These are phyloP conservation scores for Rhagonycha fulva DNA, from an alignment of 2,888 invertebrate genomes.

Conservation along the genomic window DNA sequence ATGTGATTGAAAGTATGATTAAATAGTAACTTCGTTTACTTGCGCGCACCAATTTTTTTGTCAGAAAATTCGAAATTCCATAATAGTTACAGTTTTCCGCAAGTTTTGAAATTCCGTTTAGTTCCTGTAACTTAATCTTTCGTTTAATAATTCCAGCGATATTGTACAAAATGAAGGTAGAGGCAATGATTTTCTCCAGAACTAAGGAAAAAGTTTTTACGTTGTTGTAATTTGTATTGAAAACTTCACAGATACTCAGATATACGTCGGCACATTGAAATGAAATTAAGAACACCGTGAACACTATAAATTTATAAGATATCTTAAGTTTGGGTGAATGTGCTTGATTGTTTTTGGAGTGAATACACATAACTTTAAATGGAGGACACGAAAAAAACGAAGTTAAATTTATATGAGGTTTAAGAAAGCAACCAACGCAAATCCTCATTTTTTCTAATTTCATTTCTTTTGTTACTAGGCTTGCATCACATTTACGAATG, in stretches of 20 bases:
- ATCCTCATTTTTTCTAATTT: not conserved
- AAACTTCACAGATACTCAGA: not conserved
- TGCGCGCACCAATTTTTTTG: not conserved
- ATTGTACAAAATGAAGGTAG: not conserved
- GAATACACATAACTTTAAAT: not conserved
- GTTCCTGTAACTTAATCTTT: not conserved
- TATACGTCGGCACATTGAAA: not conserved
- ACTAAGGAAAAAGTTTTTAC: not conserved
- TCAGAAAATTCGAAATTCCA: not conserved
- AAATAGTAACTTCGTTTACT: not conserved
- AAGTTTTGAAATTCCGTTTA: not conserved
- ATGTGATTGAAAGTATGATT: not conserved
- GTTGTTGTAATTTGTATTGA: too few relatives aligned
- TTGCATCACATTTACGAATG: too few relatives aligned
- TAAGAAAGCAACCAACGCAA: not conserved
- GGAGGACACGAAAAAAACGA: not conserved
- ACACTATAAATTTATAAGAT: not conserved
- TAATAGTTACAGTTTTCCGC: not conserved
- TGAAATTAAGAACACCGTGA: not conserved
- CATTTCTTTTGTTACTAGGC: too few relatives aligned
- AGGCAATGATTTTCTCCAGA: not conserved
- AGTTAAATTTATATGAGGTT: not conserved
- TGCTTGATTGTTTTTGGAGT: not conserved
- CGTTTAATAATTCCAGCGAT: not conserved
- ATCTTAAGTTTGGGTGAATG: not conserved